These are phyloP conservation scores for Barbus barbus DNA, from an alignment of 2,113 vertebrate genomes.

Conservation along the genomic window DNA sequence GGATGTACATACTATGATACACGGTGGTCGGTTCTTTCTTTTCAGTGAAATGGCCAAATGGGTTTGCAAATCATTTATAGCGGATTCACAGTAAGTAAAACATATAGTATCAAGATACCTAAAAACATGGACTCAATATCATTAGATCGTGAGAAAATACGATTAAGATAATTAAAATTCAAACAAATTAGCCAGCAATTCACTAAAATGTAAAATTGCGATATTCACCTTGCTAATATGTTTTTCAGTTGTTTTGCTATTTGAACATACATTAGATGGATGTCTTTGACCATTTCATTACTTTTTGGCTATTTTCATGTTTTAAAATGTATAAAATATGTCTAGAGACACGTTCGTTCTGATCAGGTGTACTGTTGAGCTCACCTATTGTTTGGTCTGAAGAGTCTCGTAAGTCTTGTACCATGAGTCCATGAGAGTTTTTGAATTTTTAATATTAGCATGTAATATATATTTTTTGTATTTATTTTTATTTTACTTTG, in stretches of 20 bases:
- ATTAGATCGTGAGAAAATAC: not conserved
- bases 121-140: too few relatives aligned
- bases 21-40: not conserved
- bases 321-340: not conserved
- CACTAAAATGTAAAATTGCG: not conserved
- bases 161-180: not conserved
- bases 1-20: too few relatives aligned
- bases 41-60: not conserved
- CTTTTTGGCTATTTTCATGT: not conserved
- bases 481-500: too few relatives aligned
- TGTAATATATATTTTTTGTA: too few relatives aligned
- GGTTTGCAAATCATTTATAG: too few relatives aligned
- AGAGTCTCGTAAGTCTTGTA: too few relatives aligned
- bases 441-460: too few relatives aligned
- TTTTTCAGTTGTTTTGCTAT: not conserved
- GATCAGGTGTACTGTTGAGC: not conserved
- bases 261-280: not conserved
- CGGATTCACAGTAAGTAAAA: too few relatives aligned
- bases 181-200: not conserved
- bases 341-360: not conserved
- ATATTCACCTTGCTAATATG: not conserved
- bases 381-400: not conserved
- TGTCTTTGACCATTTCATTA: not conserved
- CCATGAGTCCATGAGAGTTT: too few relatives aligned
- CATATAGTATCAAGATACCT: too few relatives aligned